Evolutionary conservation across 2,113 vertebrate genomes (phyloP), one percentile per base, ranked within the genome.

Genomic region (Ariopsis seemanni): DNA sequence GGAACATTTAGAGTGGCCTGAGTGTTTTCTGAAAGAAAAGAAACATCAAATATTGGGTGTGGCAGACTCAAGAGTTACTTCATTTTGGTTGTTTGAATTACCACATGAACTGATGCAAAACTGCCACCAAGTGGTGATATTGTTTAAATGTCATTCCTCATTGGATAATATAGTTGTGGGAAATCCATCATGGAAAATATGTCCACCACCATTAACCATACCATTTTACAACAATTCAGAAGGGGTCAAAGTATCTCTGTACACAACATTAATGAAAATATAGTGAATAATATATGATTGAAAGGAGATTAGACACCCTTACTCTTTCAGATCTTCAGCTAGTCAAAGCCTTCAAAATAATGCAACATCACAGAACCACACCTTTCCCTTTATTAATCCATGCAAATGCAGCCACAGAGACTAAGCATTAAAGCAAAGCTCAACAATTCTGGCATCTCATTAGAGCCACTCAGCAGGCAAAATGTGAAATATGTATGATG

Each of bases 121-220:
- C 67, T 90, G 90, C 90, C 91, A 85, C 86, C 92, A 72, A 87
- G 86, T 84, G 91, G 91, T 87, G 79, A 86, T 25, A 72, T 48
- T 2, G 34, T 86, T 52, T 55, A 18, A 89, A 78, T 85, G 85
- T 53, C 15, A 84, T 52, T 65, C 25, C 20, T 25, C 7, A 65
- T 57, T 57, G 2, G 14, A 53, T 69, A 42, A 25, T 18, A 25
- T 57, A 69, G 63, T 87, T 86, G 62, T 90, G 89, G 89, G 82
- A 87, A 88, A 67, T 89, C 87, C 80, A 88, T 71, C 80, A 85
- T 63, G 67, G 20, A 11, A 83, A 83, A 74, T 18, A 74, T 42
- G 57, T 83, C 81, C 42, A 84, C 25, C 62, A 88, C 58, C n/a
- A 50, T 18, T 42, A 58, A 86, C 4, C 42, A 27, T 30, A 83